phyloP scores from a whole-genome alignment of 2,888 invertebrate species.

The Conomelus anceps region DNA sequence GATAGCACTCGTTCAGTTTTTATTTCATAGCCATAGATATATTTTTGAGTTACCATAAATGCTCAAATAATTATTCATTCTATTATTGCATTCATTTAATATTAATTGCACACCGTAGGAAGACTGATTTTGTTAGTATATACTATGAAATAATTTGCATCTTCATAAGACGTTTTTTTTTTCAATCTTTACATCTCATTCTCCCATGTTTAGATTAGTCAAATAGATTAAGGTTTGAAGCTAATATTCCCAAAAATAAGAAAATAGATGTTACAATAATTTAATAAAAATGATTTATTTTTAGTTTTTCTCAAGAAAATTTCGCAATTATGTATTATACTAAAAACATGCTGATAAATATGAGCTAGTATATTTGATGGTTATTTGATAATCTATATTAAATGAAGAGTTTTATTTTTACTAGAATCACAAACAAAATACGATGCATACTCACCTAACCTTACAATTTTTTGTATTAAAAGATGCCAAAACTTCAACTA shows the following conservation, averaged over 20 bases:
- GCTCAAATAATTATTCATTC: neutral
- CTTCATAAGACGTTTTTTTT: neutral
- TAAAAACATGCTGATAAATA: too few species aligned
- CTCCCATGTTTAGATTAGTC: neutral
- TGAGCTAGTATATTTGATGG: neutral
- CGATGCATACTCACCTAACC: too few species aligned
- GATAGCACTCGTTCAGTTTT: neutral
- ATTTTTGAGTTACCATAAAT: neutral
- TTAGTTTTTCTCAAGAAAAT: neutral
- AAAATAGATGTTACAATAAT: neutral
- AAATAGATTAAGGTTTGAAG: neutral
- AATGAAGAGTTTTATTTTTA: too few species aligned
- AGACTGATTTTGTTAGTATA: neutral
- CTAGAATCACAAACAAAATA: too few species aligned
- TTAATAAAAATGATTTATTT: neutral
- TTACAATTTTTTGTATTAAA: too few species aligned
- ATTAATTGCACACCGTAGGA: neutral
- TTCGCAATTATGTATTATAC: neutral
- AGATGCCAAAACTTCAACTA: too few species aligned
- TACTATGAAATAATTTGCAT: neutral
- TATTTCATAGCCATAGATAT: too few species aligned
- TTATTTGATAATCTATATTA: too few species aligned
- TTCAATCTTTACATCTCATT: neutral
- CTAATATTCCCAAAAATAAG: neutral
- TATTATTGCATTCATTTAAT: neutral